Evolutionary conservation across 2,888 invertebrate genomes (phyloP).

Genomic region (Ichneumoninae sp.): DNA sequence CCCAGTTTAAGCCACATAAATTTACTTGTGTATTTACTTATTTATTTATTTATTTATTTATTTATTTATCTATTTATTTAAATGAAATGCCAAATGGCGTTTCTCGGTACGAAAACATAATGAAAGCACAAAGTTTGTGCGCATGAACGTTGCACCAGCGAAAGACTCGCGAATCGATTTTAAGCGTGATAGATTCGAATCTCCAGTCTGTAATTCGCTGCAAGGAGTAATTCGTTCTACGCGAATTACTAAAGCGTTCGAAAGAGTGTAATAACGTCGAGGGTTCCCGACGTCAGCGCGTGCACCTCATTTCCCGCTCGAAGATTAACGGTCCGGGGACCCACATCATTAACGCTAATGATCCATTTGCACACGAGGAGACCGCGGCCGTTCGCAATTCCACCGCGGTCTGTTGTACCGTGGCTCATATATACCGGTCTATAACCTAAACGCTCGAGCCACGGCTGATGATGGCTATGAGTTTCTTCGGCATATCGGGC

Average conservation of each 20-base stretch:
- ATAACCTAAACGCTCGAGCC: constrained; percentile 28
- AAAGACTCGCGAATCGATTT: neutral
- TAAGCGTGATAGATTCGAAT: constrained; percentile 55
- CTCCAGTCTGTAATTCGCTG: constrained; percentile 52
- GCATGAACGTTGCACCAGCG: neutral
- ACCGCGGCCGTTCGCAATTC: constrained; percentile 40
- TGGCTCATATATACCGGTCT: constrained; percentile 24
- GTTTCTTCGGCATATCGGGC: constrained; percentile 40
- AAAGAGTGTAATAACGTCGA: constrained; percentile 57
- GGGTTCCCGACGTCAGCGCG: constrained; percentile 48
- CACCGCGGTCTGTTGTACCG: constrained; percentile 14
- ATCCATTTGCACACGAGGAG: constrained; percentile 63
- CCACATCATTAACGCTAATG: constrained; percentile 66
- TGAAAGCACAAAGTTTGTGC: neutral
- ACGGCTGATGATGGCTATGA: constrained; percentile 33
- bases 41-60: neutral
- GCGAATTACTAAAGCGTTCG: constrained; percentile 43
- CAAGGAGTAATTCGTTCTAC: constrained; percentile 51
- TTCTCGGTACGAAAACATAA: neutral
- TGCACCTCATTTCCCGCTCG: constrained; percentile 64
- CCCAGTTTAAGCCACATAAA: neutral
- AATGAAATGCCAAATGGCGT: neutral
- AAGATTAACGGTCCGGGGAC: constrained; percentile 61
- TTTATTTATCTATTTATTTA: neutral
- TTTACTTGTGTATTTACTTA: no score